phyloP scores from a whole-genome alignment of 2,113 vertebrate species.

The Ailurus styani region DNA sequence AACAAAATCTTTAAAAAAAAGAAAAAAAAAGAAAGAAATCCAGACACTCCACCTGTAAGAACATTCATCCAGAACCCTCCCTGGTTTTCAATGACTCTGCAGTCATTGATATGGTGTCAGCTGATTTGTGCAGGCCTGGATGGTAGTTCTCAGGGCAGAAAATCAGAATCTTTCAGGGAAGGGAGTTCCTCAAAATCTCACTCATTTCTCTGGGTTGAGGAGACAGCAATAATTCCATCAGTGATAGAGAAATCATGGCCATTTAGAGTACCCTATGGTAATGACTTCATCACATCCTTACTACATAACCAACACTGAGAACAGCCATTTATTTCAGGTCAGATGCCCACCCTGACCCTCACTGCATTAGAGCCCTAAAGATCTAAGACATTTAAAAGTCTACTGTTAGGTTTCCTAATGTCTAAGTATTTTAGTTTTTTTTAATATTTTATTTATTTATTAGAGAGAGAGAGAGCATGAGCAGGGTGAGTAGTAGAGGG shows the following conservation, averaged over 20 bases:
- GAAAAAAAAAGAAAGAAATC: too few species aligned
- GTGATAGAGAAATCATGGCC: background rate
- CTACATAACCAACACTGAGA: background rate
- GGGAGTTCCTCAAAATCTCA: background rate
- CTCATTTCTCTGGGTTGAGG: background rate
- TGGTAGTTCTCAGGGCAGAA: background rate
- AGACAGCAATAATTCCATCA: background rate
- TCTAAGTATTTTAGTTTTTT: background rate
- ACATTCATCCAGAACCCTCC: background rate
- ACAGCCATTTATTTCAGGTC: background rate
- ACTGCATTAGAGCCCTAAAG: background rate
- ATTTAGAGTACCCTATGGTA: background rate
- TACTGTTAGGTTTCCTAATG: background rate
- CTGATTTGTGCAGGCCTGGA: background rate
- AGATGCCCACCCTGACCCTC: background rate
- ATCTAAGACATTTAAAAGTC: background rate
- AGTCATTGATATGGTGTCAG: background rate
- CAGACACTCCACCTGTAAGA: background rate
- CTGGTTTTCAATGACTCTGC: background rate
- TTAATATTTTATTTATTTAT: background rate
- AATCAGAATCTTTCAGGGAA: background rate
- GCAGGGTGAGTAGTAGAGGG: too few species aligned
- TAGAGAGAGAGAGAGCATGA: background rate
- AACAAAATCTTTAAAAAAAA: too few species aligned
- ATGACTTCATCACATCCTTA: background rate